phyloP scores from a whole-genome alignment of 2,113 vertebrate species.

The Chloebia gouldiae region DNA sequence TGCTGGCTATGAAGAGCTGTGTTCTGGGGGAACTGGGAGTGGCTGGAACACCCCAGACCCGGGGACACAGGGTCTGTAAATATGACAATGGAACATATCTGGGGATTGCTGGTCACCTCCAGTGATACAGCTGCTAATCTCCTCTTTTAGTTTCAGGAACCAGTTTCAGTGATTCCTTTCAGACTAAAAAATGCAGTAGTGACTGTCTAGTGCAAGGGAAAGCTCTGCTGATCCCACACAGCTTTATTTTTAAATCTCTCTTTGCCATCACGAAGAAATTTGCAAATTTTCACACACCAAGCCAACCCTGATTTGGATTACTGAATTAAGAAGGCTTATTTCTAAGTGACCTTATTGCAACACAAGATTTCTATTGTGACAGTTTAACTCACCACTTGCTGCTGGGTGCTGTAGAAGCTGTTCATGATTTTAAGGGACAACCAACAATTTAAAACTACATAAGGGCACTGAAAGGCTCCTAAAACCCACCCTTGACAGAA shows the following conservation, averaged over 20 bases:
- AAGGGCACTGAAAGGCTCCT: neutral
- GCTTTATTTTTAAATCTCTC: neutral
- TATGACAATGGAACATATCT: no score
- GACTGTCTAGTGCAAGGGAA: neutral
- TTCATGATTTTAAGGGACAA: neutral
- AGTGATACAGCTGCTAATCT: neutral
- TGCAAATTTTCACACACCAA: neutral
- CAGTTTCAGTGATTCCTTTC: neutral
- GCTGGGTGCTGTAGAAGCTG: neutral
- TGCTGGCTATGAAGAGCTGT: neutral
- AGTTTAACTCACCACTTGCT: neutral
- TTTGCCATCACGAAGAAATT: neutral
- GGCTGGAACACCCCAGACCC: neutral
- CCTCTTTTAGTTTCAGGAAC: neutral
- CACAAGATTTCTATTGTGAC: neutral
- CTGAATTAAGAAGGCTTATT: neutral
- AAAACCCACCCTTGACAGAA: neutral
- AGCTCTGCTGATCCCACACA: neutral
- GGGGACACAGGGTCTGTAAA: neutral
- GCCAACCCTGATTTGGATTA: neutral
- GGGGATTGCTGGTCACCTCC: neutral
- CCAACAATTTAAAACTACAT: neutral
- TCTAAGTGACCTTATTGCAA: neutral
- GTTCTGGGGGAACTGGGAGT: accelerated
- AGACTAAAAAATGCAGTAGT: neutral